Conservation (phyloP, 2,888 invertebrate species). For the Amitus sp. region DNA sequence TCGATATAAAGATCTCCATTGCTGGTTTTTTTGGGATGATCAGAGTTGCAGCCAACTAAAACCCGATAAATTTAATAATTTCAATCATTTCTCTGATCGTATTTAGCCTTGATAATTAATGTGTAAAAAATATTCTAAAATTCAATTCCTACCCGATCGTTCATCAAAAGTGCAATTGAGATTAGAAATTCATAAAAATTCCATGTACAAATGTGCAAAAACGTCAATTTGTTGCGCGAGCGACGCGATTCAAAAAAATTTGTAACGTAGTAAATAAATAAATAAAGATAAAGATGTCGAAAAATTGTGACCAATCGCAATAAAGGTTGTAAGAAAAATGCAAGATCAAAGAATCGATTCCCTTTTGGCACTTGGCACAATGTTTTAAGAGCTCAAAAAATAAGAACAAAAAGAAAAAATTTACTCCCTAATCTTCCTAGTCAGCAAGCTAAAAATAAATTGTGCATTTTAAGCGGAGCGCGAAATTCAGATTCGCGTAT, state of each 20-base stretch:
- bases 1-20: too few species aligned
- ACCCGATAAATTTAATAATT: background rate
- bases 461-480: conserved; percentile 17
- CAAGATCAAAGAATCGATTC: background rate
- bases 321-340: too few species aligned
- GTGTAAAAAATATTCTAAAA: background rate
- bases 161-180: background rate
- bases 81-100: background rate
- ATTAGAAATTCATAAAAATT: background rate
- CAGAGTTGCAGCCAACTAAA: too few species aligned
- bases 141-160: background rate
- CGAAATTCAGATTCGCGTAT: conserved; percentile 9
- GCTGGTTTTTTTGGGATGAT: too few species aligned
- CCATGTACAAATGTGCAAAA: background rate
- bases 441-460: conserved; percentile 11
- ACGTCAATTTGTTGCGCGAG: background rate
- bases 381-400: too few species aligned
- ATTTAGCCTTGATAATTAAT: background rate
- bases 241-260: too few species aligned
- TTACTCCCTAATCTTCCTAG: too few species aligned
- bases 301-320: background rate
- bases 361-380: background rate
- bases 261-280: background rate
- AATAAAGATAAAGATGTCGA: background rate
- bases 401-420: too few species aligned